phyloP scores from a whole-genome alignment of 1,140 invertebrate genomes.

The Drosophila oshimai region DNA sequence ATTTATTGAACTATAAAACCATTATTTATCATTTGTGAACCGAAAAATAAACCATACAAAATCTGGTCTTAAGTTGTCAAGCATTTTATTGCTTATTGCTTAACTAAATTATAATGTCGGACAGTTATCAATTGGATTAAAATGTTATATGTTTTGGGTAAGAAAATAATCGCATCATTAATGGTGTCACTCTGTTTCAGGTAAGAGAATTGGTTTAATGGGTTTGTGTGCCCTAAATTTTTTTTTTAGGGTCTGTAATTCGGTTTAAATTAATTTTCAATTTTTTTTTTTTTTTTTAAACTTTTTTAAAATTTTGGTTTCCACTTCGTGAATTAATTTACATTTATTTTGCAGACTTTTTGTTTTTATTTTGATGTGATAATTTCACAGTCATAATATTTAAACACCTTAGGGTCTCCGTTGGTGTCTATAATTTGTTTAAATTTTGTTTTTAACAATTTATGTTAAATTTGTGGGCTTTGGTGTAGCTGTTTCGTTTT shows the following conservation, averaged over 20 bases:
- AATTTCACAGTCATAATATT: conserved; percentile 3
- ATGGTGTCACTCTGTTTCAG: conserved; percentile 18
- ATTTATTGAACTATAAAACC: conserved; percentile 29
- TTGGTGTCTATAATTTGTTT: conserved; percentile 1
- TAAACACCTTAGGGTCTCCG: background rate
- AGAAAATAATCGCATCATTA: conserved; percentile 6
- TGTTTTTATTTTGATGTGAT: background rate
- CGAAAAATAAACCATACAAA: conserved; percentile 13
- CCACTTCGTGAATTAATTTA: background rate
- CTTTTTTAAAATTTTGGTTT: background rate
- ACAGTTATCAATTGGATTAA: conserved; percentile 21
- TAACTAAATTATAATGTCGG: conserved; percentile 17
- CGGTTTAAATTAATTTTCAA: no score
- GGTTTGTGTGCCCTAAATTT: no score
- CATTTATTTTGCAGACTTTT: background rate
- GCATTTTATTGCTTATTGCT: conserved; percentile 20
- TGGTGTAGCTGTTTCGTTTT: conserved; percentile 53
- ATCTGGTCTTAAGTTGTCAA: conserved; percentile 5
- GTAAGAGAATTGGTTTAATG: background rate
- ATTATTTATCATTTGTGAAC: conserved; percentile 14
- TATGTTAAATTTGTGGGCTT: conserved; percentile 39
- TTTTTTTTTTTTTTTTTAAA: background rate
- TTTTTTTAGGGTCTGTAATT: no score
- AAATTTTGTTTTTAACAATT: conserved; percentile 14
- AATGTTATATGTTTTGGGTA: conserved; percentile 18